phyloP scores from a whole-genome alignment of 35 echinoderm and acorn worm genomes.

The Heliocidaris erythrogramma region DNA sequence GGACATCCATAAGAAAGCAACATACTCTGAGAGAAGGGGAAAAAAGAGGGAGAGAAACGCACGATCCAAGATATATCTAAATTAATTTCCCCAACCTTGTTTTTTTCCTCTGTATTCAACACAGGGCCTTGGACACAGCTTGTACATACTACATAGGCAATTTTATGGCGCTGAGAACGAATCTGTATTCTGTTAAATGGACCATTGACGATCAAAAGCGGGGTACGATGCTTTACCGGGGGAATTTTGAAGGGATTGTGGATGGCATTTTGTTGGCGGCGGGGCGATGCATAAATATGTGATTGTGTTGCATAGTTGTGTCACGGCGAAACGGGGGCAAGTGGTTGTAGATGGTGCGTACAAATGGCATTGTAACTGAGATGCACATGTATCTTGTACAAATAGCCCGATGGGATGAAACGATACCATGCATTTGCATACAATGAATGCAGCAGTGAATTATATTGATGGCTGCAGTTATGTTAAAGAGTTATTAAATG shows the following conservation, averaged over 20 bases:
- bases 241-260: neutral
- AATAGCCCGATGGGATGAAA: too few relatives aligned
- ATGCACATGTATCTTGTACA: neutral
- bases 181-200: slow-evolving; percentile 9
- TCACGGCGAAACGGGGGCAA: neutral
- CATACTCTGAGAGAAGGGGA: neutral
- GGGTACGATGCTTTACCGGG: neutral
- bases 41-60: neutral
- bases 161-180: neutral
- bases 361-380: neutral
- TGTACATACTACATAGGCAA: neutral
- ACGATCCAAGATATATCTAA: neutral
- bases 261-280: neutral
- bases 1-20: neutral
- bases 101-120: neutral
- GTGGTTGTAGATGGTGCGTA: neutral
- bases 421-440: too few relatives aligned
- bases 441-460: too few relatives aligned
- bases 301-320: neutral
- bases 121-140: neutral
- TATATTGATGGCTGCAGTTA: too few relatives aligned
- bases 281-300: neutral
- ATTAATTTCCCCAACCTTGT: neutral
- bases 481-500: too few relatives aligned
- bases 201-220: neutral